Percentiles rank a stretch among this genome's conserved stretches.
Evolutionary conservation across 1,140 invertebrate species (phyloP).

Genomic region (Pachypsylla venusta): DNA sequence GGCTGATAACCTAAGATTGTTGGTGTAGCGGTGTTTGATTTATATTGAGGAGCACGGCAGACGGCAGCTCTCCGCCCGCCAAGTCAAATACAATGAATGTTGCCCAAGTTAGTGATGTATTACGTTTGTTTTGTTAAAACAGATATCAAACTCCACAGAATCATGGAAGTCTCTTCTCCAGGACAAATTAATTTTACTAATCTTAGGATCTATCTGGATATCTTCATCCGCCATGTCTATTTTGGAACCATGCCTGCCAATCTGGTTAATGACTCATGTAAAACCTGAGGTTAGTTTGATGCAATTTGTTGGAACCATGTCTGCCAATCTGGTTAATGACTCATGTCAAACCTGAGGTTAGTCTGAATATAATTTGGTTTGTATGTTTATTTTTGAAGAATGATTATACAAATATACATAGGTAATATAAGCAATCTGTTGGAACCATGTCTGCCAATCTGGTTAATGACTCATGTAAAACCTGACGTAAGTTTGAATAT

Average conservation of each 20-base stretch:
- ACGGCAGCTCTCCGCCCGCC: no score
- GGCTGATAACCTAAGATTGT: no score
- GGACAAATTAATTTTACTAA: constrained; percentile 42
- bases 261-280: constrained; percentile 58
- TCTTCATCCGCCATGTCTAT: constrained; percentile 65
- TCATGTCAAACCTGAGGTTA: constrained; percentile 51
- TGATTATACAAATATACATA: no score
- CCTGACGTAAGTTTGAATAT: constrained; percentile 46
- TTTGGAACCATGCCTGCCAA: constrained; percentile 62
- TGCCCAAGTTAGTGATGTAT: no score
- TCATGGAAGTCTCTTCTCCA: constrained; percentile 38
- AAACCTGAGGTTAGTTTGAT: constrained; percentile 43
- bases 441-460: constrained; percentile 62
- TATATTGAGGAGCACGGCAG: no score
- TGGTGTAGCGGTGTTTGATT: no score
- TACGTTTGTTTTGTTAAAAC: no score
- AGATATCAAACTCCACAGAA: background rate
- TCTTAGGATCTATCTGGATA: constrained; percentile 49
- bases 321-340: constrained; percentile 63
- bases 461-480: constrained; percentile 52
- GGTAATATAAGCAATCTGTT: no score
- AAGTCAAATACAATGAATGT: no score
- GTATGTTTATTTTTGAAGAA: no score
- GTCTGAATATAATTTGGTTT: no score
- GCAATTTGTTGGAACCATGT: background rate